phyloP scores from a whole-genome alignment of 2,888 invertebrate genomes.

The Dynastes maya region DNA sequence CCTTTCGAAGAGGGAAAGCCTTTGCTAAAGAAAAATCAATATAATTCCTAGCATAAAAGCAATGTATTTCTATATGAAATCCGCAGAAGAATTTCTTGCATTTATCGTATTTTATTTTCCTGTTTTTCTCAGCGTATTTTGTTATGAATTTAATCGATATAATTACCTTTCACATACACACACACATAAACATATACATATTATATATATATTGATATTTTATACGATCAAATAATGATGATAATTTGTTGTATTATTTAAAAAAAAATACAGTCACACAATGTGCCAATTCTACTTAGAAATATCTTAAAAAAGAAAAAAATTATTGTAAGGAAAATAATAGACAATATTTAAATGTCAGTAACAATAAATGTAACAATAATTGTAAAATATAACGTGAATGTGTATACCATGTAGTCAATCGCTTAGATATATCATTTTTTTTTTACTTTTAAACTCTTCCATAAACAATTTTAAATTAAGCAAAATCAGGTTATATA shows the following conservation, averaged over 20 bases:
- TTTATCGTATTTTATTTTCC: neutral
- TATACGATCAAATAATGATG: neutral
- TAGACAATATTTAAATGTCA: constrained; percentile 63
- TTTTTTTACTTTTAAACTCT: constrained; percentile 8
- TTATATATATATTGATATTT: constrained; percentile 3
- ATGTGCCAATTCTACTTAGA: constrained; percentile 60
- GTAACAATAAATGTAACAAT: constrained; percentile 64
- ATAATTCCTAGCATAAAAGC: constrained; percentile 13
- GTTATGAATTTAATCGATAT: neutral
- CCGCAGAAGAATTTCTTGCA: neutral
- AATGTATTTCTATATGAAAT: constrained; percentile 13
- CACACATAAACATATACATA: too few relatives aligned
- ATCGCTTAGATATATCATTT: constrained; percentile 20
- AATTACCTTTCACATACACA: neutral
- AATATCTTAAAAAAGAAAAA: constrained; percentile 50
- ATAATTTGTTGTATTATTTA: constrained; percentile 16
- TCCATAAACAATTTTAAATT: constrained; percentile 8
- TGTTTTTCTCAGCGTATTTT: constrained; percentile 9
- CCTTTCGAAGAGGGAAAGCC: constrained; percentile 19
- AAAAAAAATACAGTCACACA: constrained; percentile 53
- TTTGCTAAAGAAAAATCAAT: constrained; percentile 7
- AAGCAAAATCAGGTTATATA: constrained; percentile 35
- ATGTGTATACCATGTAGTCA: constrained; percentile 39
- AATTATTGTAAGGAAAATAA: constrained; percentile 55
- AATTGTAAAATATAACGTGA: constrained; percentile 54